Base-by-base conservation (phyloP, 2,113 vertebrate species). In the Neodon shergylaensis region DNA sequence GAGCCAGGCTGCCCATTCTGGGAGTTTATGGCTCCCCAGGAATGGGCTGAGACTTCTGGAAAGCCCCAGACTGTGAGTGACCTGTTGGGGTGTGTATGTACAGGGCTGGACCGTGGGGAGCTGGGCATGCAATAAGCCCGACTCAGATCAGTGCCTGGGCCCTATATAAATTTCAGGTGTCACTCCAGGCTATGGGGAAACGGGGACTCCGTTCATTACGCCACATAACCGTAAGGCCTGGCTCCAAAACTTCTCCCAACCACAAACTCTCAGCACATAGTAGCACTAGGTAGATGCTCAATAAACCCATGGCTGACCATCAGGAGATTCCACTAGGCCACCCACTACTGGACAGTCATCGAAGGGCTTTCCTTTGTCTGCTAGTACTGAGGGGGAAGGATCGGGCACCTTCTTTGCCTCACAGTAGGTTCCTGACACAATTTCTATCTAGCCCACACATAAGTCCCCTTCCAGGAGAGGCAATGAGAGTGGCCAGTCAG, bases 11-110 rank as follows among this genome's bases (percentile, higher is more conserved):
- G 0, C 94, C 96, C 95, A 87, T 95, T 96, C 94, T 13, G 85
- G 95, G 92, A 95, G 90, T 97, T 98, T 94, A 94, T 81, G 93
- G 95, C 96, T 92, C 70, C 65, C 1, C 7, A 76, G 94, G 89
- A 94, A 90, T 33, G 90, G 78, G 81, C 54, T 12, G 12, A 92
- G 79, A 24, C 36, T 86, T 42, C 0, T 0, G 58, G 65, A 84
- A 65, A 83, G 92, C 65, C 87, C 95, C 5, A 31, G 72, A 87
- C 89, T 7, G 52, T 0, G 0, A 73, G 93, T 0, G 0, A 94
- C 81, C 89, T 97, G 72, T n/a, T 12, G 85, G 84, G 65, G 88
- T 83, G 24, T 13, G 10, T 10, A 42, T 78, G 73, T 84, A 91
- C 21, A 31, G 0, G 3, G 52, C 49, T 72, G 19, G 82, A n/a